phyloP scores from a whole-genome alignment of 30 jellyfish, hydroid and myxozoan genomes.

The Hydra vulgaris region DNA sequence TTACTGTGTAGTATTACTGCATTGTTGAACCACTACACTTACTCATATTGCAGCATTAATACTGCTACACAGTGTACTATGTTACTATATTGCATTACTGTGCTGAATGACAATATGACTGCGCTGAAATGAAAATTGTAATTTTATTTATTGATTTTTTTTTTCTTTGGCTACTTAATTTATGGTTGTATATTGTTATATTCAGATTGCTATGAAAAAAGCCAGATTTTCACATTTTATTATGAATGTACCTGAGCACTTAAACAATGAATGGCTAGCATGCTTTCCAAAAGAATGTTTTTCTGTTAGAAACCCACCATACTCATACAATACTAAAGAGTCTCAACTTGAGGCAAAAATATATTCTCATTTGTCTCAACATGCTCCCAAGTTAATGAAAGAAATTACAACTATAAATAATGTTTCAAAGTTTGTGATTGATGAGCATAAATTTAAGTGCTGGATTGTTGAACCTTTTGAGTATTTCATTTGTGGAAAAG shows the following conservation, averaged over 20 bases:
- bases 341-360: background rate
- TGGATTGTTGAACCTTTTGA: constrained; percentile 40
- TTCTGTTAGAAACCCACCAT: background rate
- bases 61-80: too few relatives aligned
- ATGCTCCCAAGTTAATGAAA: constrained; percentile 10
- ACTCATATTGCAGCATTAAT: too few relatives aligned
- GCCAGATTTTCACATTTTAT: background rate
- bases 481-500: constrained; percentile 55
- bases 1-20: too few relatives aligned
- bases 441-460: constrained; percentile 29
- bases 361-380: constrained; percentile 3
- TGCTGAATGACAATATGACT: too few relatives aligned
- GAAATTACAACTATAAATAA: constrained; percentile 9
- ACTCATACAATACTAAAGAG: background rate
- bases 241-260: background rate
- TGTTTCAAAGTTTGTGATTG: constrained; percentile 31
- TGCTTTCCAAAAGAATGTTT: background rate
- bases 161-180: too few relatives aligned
- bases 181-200: background rate
- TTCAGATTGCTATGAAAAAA: background rate
- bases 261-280: background rate
- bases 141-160: too few relatives aligned
- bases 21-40: too few relatives aligned
- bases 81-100: too few relatives aligned
- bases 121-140: too few relatives aligned